These are phyloP conservation scores for Ichneumoninae sp. DNA, from an alignment of 2,888 invertebrate genomes.

Conservation along the genomic window DNA sequence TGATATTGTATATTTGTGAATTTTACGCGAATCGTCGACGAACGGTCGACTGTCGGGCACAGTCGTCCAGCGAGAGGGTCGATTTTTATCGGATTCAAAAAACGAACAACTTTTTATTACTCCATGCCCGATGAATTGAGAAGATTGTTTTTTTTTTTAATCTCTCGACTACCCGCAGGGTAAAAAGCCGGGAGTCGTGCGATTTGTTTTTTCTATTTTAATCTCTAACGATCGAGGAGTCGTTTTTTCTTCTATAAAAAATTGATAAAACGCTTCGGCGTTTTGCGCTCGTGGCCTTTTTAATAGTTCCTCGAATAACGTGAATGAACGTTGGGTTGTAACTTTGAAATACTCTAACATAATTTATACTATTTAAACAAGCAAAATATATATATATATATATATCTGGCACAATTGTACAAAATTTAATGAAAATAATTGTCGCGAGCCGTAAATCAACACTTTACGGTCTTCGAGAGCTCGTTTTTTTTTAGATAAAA, in stretches of 20 bases:
- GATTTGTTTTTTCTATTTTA: constrained; percentile 35
- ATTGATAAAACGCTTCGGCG: constrained; percentile 32
- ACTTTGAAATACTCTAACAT: constrained; percentile 52
- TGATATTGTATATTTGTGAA: constrained; percentile 25
- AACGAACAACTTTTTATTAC: constrained; percentile 12
- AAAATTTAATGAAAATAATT: constrained; percentile 22
- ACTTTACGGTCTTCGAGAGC: constrained; percentile 1
- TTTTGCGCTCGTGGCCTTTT: constrained; percentile 24
- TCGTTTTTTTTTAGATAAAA: constrained; percentile 6
- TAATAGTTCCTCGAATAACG: constrained; percentile 45
- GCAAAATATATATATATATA: not conserved
- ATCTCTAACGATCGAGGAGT: constrained; percentile 34
- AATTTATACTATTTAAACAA: constrained; percentile 24
- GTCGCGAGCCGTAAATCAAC: constrained; percentile 2
- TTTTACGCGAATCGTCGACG: constrained; percentile 11
- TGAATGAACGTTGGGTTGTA: constrained; percentile 60
- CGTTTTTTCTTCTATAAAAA: not conserved
- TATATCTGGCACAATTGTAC: constrained; percentile 51
- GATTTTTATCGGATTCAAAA: constrained; percentile 35
- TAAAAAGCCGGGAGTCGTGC: not conserved
- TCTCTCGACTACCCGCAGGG: not conserved
- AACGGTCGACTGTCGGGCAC: constrained; percentile 32
- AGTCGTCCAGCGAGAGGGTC: constrained; percentile 17
- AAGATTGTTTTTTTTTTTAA: not conserved
- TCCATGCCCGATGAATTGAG: not conserved